Evolutionary conservation across 2,888 invertebrate genomes (phyloP).

Genomic region (Alsophila aescularia): DNA sequence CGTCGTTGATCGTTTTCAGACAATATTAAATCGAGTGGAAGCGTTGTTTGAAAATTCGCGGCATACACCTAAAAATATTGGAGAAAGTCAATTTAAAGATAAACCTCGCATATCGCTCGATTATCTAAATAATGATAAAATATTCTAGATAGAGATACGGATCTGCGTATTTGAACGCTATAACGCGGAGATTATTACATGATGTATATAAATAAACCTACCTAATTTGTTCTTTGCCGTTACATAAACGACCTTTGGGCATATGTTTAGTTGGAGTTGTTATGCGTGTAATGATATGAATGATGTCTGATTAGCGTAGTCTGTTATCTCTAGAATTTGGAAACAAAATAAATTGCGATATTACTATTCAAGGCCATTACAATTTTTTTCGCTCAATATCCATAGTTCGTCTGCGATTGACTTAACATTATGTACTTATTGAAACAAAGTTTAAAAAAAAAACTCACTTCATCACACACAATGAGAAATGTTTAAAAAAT

Average conservation of each 20-base stretch:
- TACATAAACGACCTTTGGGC: constrained; percentile 11
- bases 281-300: background rate
- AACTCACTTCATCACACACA: too few species aligned
- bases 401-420: too few species aligned
- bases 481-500: too few species aligned
- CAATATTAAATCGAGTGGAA: constrained; percentile 45
- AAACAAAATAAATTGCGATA: background rate
- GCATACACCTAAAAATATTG: constrained; percentile 15
- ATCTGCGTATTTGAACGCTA: constrained; percentile 13
- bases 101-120: constrained; percentile 17
- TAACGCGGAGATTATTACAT: constrained; percentile 23
- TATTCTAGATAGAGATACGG: constrained; percentile 24
- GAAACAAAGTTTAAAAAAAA: too few species aligned
- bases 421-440: too few species aligned
- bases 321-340: background rate
- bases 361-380: too few species aligned
- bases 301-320: background rate
- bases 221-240: constrained; percentile 3
- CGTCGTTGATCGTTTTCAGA: constrained; percentile 43
- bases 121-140: constrained; percentile 31
- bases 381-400: too few species aligned
- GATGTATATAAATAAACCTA: too few species aligned
- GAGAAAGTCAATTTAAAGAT: constrained; percentile 25
- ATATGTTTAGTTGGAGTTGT: background rate
- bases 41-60: constrained; percentile 43